Evolutionary conservation across 2,113 vertebrate genomes (phyloP).

Genomic region (Centropus unirufus): DNA sequence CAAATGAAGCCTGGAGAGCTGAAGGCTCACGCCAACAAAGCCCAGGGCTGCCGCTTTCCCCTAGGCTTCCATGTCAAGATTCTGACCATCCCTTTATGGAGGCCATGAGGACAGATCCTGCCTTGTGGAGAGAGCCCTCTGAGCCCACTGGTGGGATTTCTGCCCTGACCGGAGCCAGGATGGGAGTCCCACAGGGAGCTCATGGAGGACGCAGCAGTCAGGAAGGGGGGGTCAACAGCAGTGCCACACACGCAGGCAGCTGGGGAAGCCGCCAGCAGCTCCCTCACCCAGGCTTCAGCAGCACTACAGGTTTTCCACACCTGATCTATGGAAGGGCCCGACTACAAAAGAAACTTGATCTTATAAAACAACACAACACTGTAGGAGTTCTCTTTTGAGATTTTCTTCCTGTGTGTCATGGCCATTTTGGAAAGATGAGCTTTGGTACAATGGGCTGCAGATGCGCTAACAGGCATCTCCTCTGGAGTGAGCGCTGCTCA

Average conservation of each 20-base stretch:
- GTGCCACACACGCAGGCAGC: background rate
- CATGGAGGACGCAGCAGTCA: background rate
- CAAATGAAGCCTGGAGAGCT: background rate
- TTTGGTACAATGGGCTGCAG: background rate
- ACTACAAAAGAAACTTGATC: background rate
- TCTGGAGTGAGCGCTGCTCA: background rate
- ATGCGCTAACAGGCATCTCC: background rate
- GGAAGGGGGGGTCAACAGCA: background rate
- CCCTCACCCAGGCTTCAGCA: background rate
- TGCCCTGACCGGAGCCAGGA: background rate
- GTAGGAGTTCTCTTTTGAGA: background rate
- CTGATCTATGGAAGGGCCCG: background rate
- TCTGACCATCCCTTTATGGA: accelerated
- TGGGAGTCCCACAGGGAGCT: background rate
- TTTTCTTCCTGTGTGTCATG: background rate
- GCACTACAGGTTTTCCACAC: background rate
- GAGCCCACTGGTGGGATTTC: accelerated
- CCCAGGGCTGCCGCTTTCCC: background rate
- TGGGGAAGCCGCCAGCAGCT: background rate
- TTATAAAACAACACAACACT: background rate
- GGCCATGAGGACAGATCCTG: background rate
- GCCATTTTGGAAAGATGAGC: background rate
- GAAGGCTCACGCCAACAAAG: background rate
- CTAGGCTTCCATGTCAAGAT: background rate
- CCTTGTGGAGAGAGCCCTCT: background rate